Conservation (phyloP, 2,797 vertebrate species). For the Halcyon badia region DNA sequence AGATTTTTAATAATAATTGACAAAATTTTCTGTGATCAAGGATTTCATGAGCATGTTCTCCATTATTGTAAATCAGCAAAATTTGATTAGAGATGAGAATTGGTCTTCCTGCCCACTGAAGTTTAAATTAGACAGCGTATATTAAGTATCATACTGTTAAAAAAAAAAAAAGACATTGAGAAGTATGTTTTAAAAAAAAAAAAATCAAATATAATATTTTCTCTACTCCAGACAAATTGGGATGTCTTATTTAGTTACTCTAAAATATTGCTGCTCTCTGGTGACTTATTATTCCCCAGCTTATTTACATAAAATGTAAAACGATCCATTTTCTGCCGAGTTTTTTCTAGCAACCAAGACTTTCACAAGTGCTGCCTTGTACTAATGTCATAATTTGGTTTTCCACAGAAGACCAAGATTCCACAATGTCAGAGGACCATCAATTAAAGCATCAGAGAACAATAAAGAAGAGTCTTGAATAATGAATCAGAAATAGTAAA, state of each 20-base stretch:
- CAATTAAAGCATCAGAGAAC: background rate
- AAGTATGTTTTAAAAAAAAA: background rate
- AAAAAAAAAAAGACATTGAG: background rate
- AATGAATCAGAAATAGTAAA: background rate
- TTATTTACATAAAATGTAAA: background rate
- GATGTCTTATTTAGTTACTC: background rate
- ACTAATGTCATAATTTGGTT: background rate
- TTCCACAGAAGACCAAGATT: background rate
- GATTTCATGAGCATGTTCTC: background rate
- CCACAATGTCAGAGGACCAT: background rate
- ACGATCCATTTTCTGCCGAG: background rate
- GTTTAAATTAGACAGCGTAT: background rate
- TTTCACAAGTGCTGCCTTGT: background rate
- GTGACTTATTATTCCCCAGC: background rate
- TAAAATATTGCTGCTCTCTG: background rate
- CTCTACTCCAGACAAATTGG: background rate
- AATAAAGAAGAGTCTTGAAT: background rate
- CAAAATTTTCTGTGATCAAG: background rate
- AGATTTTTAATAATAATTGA: background rate
- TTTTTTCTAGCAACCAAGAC: background rate
- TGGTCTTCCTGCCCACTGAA: background rate
- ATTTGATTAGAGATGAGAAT: background rate
- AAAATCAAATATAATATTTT: background rate
- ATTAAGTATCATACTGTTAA: background rate
- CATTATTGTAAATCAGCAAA: background rate